Evolutionary conservation across 2,113 vertebrate genomes (phyloP), one percentile per base, ranked within the genome.

Genomic region (Ascaphus truei): DNA sequence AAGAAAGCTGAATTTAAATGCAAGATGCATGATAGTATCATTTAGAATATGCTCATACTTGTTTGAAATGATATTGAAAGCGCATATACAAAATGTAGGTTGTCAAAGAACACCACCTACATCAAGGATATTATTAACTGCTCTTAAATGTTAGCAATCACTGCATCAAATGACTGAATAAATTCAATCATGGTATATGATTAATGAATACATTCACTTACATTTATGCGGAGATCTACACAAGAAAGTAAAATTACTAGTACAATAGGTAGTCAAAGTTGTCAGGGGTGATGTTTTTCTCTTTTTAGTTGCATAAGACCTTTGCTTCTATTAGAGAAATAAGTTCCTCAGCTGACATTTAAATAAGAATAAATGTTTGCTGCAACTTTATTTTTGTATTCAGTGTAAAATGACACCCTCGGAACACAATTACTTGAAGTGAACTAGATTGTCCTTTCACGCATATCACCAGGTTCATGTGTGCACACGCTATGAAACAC

Each of bases 191-290:
- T 22, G 73, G 13, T 62, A 78, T 71, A 48, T 69, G 48, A 45
- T 61, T 58, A 80, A 80, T 72, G 62, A 81, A 75, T 39, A 83
- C 48, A 20, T 68, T 78, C 67, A 79, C 76, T 79, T 73, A 79
- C 15, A 76, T 74, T 69, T 83, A 79, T 77, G 79, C 34, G 0
- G 37, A 22, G 74, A 81, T 57, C 71, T 82, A 69, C 64, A 81
- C 10, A 77, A 74, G 68, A 76, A 85, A 83, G 73, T 80, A 76
- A 85, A 82, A 80, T 84, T 37, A 37, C 68, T 73, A 77, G 22
- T 71, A 78, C 36, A 72, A 72, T 13, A 20, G 62, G 64, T 77
- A 79, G 64, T 76, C 75, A 67, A 61, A 67, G 55, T 77, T 80
- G 63, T 83, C 76, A 83, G 63, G 71, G 33, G 29, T 68, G 56